Base-by-base conservation (phyloP, 2,797 vertebrate species). In the Helarctos malayanus region DNA sequence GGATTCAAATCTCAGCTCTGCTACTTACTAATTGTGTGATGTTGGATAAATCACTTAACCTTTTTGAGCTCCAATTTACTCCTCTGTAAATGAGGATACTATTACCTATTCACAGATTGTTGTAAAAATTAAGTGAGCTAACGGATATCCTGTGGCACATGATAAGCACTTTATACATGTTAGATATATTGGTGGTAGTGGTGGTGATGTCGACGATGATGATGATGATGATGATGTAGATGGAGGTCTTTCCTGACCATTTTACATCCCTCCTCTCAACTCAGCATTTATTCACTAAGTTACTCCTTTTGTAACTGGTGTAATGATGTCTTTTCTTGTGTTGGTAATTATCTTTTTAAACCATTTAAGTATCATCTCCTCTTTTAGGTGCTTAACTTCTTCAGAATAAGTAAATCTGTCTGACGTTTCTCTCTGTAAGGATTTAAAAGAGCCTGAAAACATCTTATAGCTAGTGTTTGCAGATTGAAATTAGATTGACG, bases 261-360 rank as follows among this genome's bases (percentile, higher is more conserved):
- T 47, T 27, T 78, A 35, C 2, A 41, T 19, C 15, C 27, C 1
- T 69, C 16, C 21, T 63, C 38, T 59, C 76, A 79, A 68, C 32
- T 87, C 18, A 84, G 7, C 2, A 56, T 76, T 82, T 82, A 57
- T 81, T 82, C 25, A 86, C 45, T 69, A 61, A 78, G 49, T 45
- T 23, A 52, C 52, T 57, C n/a, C 57, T 38, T 25, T 83, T 83
- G 54, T 85, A 27, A 68, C 71, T 21, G 47, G 41, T 1, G 45
- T 41, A 81, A 95, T 92, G 88, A 52, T 71, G 27, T 41, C 9
- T 89, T 92, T 85, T 82, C 49, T 84, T 86, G 27, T 49, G 25
- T 38, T 88, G 18, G 16, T 61, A 89, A 94, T 81, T 88, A 76
- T 83, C 65, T 80, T 96, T 88, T 94, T 61, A 61, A 83, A 69